Evolutionary conservation across 2,797 vertebrate species (phyloP), one percentile per base, ranked within the genome.

Genomic region (Columba guinea): DNA sequence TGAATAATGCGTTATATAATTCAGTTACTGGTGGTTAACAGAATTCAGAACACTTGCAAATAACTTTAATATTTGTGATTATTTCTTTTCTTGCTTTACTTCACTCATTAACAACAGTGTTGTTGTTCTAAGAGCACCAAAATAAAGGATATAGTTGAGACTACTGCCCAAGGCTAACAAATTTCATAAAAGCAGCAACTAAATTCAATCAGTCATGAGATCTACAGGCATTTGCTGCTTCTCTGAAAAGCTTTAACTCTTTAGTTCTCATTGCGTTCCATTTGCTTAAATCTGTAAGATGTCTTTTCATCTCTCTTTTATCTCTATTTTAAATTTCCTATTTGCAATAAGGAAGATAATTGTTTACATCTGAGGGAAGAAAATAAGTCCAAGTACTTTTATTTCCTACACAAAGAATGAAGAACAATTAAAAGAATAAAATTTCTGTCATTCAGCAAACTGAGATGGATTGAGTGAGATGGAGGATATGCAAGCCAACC

Each of bases 191-290:
- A 91, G 17, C 46, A 89, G 23, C 52, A 90, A 93, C 51, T 96
- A 92, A 97, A 97, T 84, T 95, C 92, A 97, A 92, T 94, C 88
- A 96, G 2, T 84, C 76, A 95, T 96, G 83, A 96, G 89, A 94
- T 97, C 74, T 94, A 87, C 37, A 96, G 78, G 70, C 92, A 96
- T 96, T 92, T 96, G 77, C 70, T 96, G 27, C 68, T 96, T 91
- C 62, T 67, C 24, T 86, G 78, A 37, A 93, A 91, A 94, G 53
- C 13, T 94, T 97, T 97, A 97, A 96, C 85, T 90, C 67, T 62
- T 97, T 91, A 74, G 39, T 52, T 89, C 20, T 78, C 75, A 22
- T 24, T 53, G 9, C 7, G 82, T 96, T 91, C 49, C 30, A 9
- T 37, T 92, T 75, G 6, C 5, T 9, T 62, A 32, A 52, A 49